phyloP scores from a whole-genome alignment of 2,113 vertebrate species.

The Thryonomys swinderianus region DNA sequence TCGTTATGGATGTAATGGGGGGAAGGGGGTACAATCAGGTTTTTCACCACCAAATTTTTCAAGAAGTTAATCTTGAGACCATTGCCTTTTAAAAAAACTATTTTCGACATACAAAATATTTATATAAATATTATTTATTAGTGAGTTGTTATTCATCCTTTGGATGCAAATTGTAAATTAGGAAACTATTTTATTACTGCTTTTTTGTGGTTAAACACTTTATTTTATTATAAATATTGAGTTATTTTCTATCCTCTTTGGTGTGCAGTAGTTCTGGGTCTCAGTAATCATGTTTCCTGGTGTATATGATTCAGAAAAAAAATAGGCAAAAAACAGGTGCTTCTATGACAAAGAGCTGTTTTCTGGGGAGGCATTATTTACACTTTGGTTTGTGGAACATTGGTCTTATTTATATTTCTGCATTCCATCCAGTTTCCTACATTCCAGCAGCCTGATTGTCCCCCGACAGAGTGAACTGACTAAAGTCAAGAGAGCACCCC shows the following conservation, averaged over 20 bases:
- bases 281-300: conserved; percentile 81
- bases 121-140: conserved; percentile 94
- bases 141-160: conserved; percentile 90
- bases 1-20: conserved; percentile 39
- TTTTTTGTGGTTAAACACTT: conserved; percentile 91
- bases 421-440: conserved; percentile 85
- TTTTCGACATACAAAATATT: conserved; percentile 86
- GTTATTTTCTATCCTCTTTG: conserved; percentile 87
- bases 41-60: conserved; percentile 80
- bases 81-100: conserved; percentile 85
- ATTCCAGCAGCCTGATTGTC: conserved; percentile 82
- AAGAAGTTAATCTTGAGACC: conserved; percentile 85
- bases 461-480: conserved; percentile 71
- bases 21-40: conserved; percentile 61
- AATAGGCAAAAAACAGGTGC: conserved; percentile 82
- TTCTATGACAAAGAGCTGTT: conserved; percentile 81
- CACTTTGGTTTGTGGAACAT: conserved; percentile 78
- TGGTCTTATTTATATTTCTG: conserved; percentile 79
- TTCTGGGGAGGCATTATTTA: conserved; percentile 82
- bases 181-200: conserved; percentile 91
- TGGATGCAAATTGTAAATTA: conserved; percentile 91
- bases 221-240: conserved; percentile 89
- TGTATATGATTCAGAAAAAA: conserved; percentile 73
- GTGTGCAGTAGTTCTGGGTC: conserved; percentile 83
- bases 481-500: conserved; percentile 82